Evolutionary conservation across 2,797 vertebrate species (phyloP), one percentile per base, ranked within the genome.

Genomic region (Syngnathus rostellatus): DNA sequence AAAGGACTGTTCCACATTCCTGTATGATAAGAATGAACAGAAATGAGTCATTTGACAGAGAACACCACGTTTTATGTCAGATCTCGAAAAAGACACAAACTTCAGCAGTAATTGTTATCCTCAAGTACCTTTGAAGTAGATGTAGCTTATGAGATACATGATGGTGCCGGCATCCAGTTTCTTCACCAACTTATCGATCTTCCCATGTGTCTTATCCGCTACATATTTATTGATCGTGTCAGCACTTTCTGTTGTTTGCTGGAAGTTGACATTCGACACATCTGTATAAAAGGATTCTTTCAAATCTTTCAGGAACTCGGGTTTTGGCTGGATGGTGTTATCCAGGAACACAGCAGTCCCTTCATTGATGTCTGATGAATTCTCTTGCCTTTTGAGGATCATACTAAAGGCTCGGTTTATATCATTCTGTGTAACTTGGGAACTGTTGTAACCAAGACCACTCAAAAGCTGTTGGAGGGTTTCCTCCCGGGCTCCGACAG

Each of bases 61-160:
- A 16, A 3, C 55, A 53, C 10, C 6, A 53, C 51, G 21, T 53
- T 23, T 21, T 53, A 53, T 53, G 21, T 23, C 21, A 25, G 53
- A 54, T 25, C 11, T 23, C 3, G 53, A 50, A n/a, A 62, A 37
- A 21, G 1, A 68, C 38, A 31, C 31, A 31, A 31, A 31, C 41
- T 11, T 6, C 60, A 41, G 1, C 50, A 63, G 16, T 48, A 5
- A 65, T 1, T 50, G 54, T 17, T 66, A 12, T 1, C 46, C 16
- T 48, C 6, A 31, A 8, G 6, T 92, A 98, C 95, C 96, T 68
- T 89, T 94, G 76, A 93, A 94, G 83, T 93, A 93, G 77, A 97
- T 89, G 77, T 90, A 94, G 72, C 92, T 95, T 72, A 93, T 64
- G 39, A 98, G 90, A 70, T 92, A 87, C 90, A 98, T 90, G 77